phyloP scores from a whole-genome alignment of 2,888 invertebrate species.

The Drosophila macrothrix region DNA sequence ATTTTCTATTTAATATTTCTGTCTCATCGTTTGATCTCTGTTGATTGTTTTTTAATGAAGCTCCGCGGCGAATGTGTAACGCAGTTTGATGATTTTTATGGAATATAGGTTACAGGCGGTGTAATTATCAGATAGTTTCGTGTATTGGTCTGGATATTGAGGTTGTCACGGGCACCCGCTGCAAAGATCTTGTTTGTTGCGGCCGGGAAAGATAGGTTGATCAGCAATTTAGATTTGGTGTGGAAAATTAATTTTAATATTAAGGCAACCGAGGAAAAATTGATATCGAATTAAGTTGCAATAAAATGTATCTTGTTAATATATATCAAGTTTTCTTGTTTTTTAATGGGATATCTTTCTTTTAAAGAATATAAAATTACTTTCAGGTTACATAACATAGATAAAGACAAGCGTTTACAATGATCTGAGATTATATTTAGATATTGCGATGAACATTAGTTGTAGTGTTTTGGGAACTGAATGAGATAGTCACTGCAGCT shows the following conservation, averaged over 20 bases:
- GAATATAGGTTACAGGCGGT: conserved; percentile 63
- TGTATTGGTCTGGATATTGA: conserved; percentile 33
- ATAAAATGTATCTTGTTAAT: conserved; percentile 38
- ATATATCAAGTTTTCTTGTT: conserved; percentile 12
- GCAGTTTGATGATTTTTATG: conserved; percentile 76
- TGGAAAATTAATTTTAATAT: conserved; percentile 55
- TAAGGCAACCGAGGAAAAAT: conserved; percentile 17
- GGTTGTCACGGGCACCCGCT: conserved; percentile 28
- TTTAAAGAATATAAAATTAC: conserved; percentile 8
- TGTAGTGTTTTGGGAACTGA: not conserved
- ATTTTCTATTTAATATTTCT: conserved; percentile 38
- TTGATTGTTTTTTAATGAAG: conserved; percentile 77
- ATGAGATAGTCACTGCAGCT: not conserved
- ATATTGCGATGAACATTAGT: not conserved
- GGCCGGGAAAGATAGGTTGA: conserved; percentile 24
- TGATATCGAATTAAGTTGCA: conserved; percentile 12
- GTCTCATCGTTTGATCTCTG: conserved; percentile 4
- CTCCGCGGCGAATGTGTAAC: conserved; percentile 68
- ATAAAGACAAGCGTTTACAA: not conserved
- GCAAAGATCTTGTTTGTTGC: conserved; percentile 47
- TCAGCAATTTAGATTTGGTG: conserved; percentile 54
- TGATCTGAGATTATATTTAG: not conserved
- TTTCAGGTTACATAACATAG: not conserved
- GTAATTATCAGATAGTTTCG: conserved; percentile 59
- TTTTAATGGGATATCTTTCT: not conserved